Evolutionary conservation across 2,113 vertebrate species (phyloP), one percentile per base, ranked within the genome.

Genomic region (Lepus europaeus): DNA sequence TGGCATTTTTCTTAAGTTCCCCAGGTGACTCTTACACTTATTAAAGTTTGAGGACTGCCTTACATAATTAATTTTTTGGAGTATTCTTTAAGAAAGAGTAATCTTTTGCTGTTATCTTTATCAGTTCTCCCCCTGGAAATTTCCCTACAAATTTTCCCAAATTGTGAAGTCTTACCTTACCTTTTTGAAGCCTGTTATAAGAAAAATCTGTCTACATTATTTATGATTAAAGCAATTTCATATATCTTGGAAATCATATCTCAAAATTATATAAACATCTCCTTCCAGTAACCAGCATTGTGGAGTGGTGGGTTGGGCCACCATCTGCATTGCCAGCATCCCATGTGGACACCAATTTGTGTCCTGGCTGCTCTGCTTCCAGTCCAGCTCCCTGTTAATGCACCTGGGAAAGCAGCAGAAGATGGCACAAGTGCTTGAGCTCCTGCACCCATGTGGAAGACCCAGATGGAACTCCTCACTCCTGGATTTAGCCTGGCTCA

Each of bases 91-190:
- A 80, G 56, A 56, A 22, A 85, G 4, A 25, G 17, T 80, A 66
- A 94, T 72, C 33, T 88, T 16, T 87, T 87, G 6, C 39, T 81
- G 9, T 64, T 70, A 95, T 31, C 6, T 33, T 73, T 90, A 72
- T 7, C 12, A 36, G 51, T 31, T 82, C 2, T 89, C 27, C 6
- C 72, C 61, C 5, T 81, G 25, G 12, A 92, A 92, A 36, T 14
- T 82, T 16, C 14, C 45, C 6, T 66, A 53, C 9, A 92, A 89
- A 59, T 0, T 73, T 68, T 59, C 9, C 4, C 53, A 78, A 51
- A 33, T 82, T 53, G 14, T 39, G 68, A 81, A 22, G 45, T 3
- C 19, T n/a, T 77, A 69, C 49, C 3, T 87, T 51, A 82, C 29
- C n/a, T 25, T 20, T 82, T 92, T 59, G 59, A 81, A 36, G 0